These are phyloP conservation scores for Dipodomys spectabilis DNA, from an alignment of 2,113 vertebrate species.

Conservation along the genomic window DNA sequence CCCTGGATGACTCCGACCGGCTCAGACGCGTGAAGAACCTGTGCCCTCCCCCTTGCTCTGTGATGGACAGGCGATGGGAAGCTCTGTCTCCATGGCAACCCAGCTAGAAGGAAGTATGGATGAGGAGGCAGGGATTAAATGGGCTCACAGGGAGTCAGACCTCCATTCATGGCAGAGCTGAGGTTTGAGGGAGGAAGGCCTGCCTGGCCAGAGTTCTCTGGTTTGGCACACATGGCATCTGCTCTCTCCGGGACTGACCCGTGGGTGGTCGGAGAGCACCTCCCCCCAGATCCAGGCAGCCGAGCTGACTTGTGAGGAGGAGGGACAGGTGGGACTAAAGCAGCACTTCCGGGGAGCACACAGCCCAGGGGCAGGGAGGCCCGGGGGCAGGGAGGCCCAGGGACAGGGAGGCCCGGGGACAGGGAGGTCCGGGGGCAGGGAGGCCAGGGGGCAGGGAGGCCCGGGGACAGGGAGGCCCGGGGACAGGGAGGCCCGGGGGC, in stretches of 20 bases:
- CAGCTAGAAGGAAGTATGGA: background rate
- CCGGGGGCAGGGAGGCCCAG: background rate
- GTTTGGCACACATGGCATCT: fast-evolving
- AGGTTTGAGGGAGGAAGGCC: fast-evolving
- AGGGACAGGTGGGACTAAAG: background rate
- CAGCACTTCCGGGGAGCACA: fast-evolving
- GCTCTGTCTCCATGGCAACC: background rate
- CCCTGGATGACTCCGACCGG: background rate
- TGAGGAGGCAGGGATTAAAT: background rate
- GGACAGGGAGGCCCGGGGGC: fast-evolving
- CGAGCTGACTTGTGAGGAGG: fast-evolving
- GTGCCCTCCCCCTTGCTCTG: fast-evolving
- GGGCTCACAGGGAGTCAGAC: fast-evolving
- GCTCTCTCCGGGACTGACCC: fast-evolving
- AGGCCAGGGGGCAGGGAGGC: too few relatives aligned
- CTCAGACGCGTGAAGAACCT: background rate
- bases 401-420: background rate
- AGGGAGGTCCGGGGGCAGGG: too few relatives aligned
- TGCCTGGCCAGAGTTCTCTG: fast-evolving
- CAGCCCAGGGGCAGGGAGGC: fast-evolving
- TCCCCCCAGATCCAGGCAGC: background rate
- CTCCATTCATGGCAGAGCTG: background rate
- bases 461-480: too few relatives aligned
- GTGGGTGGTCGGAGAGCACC: fast-evolving
- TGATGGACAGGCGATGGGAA: background rate